Conservation (phyloP, 2,113 vertebrate species). For the Sterna hirundo region DNA sequence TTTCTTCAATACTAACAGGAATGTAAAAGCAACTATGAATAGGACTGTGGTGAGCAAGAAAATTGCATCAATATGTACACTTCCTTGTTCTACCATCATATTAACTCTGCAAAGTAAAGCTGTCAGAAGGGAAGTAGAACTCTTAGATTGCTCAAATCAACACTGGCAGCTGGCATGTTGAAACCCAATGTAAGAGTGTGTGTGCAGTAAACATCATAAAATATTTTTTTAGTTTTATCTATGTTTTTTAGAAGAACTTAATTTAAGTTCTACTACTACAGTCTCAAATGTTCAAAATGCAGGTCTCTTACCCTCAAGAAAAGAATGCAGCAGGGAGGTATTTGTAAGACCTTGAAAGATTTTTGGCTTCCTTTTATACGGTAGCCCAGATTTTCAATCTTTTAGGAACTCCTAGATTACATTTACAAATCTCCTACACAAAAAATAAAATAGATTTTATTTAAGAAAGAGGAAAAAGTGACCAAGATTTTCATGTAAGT, state of each 20-base stretch:
- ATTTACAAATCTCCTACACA: background rate
- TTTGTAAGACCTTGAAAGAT: background rate
- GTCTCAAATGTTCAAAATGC: background rate
- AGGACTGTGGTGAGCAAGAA: background rate
- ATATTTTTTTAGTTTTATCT: background rate
- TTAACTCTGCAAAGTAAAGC: background rate
- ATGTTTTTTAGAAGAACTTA: background rate
- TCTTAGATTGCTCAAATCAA: background rate
- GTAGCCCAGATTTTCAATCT: background rate
- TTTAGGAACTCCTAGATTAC: background rate
- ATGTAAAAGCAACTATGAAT: background rate
- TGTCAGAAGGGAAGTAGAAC: slow-evolving; percentile 14
- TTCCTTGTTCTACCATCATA: background rate
- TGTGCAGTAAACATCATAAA: background rate
- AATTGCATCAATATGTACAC: background rate
- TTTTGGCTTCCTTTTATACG: background rate
- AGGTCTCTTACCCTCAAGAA: background rate
- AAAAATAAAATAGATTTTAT: background rate
- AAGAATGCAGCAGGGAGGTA: background rate
- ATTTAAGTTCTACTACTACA: background rate
- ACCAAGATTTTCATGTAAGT: background rate
- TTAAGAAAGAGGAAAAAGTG: background rate
- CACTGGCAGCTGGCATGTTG: background rate
- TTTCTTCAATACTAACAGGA: background rate
- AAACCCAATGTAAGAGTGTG: background rate